Conservation (phyloP, 1,140 invertebrate species). For the Drosophila persimilis region DNA sequence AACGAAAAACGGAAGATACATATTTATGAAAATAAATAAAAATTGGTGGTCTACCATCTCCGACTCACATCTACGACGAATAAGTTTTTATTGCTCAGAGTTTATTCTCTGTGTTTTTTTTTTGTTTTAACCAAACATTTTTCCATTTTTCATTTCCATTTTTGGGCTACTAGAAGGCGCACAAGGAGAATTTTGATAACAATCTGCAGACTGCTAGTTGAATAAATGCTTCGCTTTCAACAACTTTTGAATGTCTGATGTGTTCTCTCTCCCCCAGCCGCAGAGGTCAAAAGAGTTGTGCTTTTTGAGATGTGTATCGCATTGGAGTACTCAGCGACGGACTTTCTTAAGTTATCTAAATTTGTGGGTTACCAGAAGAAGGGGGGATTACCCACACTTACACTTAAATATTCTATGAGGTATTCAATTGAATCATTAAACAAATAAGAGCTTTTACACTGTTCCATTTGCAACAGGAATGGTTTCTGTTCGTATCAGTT, state of each 20-base stretch:
- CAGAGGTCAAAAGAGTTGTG: too few relatives aligned
- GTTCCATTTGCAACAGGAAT: too few relatives aligned
- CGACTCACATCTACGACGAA: constrained; percentile 10
- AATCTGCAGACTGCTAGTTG: constrained; percentile 41
- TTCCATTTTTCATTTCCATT: constrained; percentile 28
- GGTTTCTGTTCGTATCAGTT: too few relatives aligned
- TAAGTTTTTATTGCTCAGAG: constrained; percentile 39
- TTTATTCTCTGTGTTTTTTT: not conserved
- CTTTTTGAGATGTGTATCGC: too few relatives aligned
- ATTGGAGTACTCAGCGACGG: too few relatives aligned
- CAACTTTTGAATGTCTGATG: constrained; percentile 6
- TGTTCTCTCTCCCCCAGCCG: constrained; percentile 1
- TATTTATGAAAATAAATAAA: constrained; percentile 54
- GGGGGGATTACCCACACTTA: too few relatives aligned
- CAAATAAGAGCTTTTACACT: too few relatives aligned
- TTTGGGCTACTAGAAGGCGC: constrained; percentile 33
- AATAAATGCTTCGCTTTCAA: constrained; percentile 37
- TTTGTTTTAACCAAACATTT: constrained; percentile 40
- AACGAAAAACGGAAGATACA: constrained; percentile 27
- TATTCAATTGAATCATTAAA: too few relatives aligned
- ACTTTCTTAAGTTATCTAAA: too few relatives aligned
- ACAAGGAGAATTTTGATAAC: constrained; percentile 56
- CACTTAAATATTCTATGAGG: too few relatives aligned
- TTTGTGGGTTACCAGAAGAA: too few relatives aligned
- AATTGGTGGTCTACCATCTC: constrained; percentile 15